Conservation (phyloP, 2,113 vertebrate species). For the Aspidoscelis tigris region DNA sequence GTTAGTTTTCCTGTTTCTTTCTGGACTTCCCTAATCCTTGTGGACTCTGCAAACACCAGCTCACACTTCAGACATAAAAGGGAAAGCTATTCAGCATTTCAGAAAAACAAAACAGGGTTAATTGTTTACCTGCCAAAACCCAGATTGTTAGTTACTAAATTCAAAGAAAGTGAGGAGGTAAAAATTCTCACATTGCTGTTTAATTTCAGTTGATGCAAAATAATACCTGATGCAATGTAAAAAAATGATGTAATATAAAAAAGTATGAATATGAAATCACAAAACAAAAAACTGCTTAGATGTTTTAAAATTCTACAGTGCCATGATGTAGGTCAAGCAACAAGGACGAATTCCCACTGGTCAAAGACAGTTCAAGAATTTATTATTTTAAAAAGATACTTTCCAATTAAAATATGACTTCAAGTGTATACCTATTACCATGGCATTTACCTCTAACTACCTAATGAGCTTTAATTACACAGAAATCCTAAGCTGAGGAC, state of each 20-base stretch:
- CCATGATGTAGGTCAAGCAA: neutral
- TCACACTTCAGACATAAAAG: neutral
- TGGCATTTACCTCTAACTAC: neutral
- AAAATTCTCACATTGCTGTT: neutral
- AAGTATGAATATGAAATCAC: neutral
- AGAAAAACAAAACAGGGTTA: neutral
- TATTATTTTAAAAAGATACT: neutral
- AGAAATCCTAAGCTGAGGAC: neutral
- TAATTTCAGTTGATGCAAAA: neutral
- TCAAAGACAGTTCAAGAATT: neutral
- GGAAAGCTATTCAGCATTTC: neutral
- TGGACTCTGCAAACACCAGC: neutral
- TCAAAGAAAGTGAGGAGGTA: neutral
- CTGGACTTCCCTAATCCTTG: no score
- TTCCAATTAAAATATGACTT: constrained; percentile 23
- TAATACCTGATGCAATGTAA: neutral
- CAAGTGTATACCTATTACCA: neutral
- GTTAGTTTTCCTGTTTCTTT: neutral
- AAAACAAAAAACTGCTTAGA: neutral
- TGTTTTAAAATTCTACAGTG: neutral
- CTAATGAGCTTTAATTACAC: neutral
- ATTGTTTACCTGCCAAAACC: neutral
- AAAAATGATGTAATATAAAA: neutral
- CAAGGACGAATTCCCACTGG: neutral
- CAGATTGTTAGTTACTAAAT: neutral